Evolutionary conservation across 2,888 invertebrate species (phyloP), one percentile per base, ranked within the genome.

Genomic region (Geotrupes spiniger): DNA sequence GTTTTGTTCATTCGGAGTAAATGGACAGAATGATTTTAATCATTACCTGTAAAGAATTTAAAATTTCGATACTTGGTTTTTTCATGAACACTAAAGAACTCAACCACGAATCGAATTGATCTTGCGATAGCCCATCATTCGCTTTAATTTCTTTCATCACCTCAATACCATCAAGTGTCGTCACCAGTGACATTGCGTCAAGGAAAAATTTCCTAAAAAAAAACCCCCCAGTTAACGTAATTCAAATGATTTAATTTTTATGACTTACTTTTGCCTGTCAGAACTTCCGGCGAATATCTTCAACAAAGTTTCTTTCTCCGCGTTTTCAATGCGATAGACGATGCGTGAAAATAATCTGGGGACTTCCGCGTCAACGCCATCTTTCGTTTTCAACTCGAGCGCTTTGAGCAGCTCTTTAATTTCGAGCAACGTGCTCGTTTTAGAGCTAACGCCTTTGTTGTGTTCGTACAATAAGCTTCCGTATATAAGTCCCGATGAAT

Each of bases 31-130:
- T n/a, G n/a, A n/a, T n/a, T n/a, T n/a, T n/a, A n/a, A n/a, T n/a
- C n/a, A n/a, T 57, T 51, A 61, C 61, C 21, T 46, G 50, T 10
- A 57, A 11, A 17, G 57, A 40, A 25, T 42, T 17, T n/a, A 61
- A 46, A 14, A 53, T 49, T 21, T 56, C 43, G 14, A 53, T 36
- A 1, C 46, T 50, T 10, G 59, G 55, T n/a, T 53, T 42, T 38
- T 53, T 57, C 1, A 54, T 37, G 28, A 57, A 56, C 14, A 46
- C 46, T 3, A 61, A 28, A 2, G 58, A 57, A 8, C 44, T 41
- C n/a, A 59, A 42, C 58, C 58, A 61, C 4, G 57, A 49, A 42
- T 58, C 56, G 42, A 59, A 51, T 51, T 57, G 53, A 10, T 51
- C 44, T 16, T 39, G 49, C 1, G 47, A 28, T 16, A 61, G 37